Conservation (phyloP, 1,140 invertebrate species). For the Brachystomella parvula region DNA sequence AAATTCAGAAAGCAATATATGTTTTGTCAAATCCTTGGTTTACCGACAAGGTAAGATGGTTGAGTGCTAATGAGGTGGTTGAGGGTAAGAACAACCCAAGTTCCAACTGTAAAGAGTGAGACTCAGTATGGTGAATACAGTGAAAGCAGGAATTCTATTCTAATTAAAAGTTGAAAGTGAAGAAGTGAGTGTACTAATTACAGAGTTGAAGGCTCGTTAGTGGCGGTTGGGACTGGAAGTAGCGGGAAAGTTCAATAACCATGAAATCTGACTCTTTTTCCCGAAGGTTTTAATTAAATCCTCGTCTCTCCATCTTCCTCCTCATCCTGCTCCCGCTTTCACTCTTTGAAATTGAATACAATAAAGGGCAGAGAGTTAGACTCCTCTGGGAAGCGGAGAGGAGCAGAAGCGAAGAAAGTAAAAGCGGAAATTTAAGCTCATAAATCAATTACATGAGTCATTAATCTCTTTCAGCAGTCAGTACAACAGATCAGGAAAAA, state of each 20-base stretch:
- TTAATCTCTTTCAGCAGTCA: slow-evolving; percentile 34
- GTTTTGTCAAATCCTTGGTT: too few relatives aligned
- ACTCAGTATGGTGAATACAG: too few relatives aligned
- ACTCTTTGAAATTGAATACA: slow-evolving; percentile 14
- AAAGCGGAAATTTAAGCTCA: slow-evolving; percentile 24
- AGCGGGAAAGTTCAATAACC: slow-evolving; percentile 5
- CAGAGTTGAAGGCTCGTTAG: slow-evolving; percentile 5
- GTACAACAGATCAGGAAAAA: neutral
- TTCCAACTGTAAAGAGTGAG: too few relatives aligned
- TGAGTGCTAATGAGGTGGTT: too few relatives aligned
- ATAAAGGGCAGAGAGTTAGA: slow-evolving; percentile 17
- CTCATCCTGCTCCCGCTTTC: neutral
- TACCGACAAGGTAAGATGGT: too few relatives aligned
- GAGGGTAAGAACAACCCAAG: too few relatives aligned
- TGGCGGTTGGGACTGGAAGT: neutral
- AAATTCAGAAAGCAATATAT: too few relatives aligned
- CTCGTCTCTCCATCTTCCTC: neutral
- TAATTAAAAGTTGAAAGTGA: slow-evolving; percentile 12
- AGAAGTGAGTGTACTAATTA: slow-evolving; percentile 4
- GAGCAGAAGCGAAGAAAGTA: too few relatives aligned
- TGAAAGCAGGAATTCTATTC: slow-evolving; percentile 4
- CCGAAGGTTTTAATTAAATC: slow-evolving; percentile 34
- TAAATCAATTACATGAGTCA: slow-evolving; percentile 37
- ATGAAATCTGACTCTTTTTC: slow-evolving; percentile 35
- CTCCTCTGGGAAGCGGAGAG: slow-evolving; percentile 12